Evolutionary conservation across 37 sponge, comb jelly and placozoan species (phyloP), one percentile per base, ranked within the genome.

Genomic region (Dysidea cf. avara): DNA sequence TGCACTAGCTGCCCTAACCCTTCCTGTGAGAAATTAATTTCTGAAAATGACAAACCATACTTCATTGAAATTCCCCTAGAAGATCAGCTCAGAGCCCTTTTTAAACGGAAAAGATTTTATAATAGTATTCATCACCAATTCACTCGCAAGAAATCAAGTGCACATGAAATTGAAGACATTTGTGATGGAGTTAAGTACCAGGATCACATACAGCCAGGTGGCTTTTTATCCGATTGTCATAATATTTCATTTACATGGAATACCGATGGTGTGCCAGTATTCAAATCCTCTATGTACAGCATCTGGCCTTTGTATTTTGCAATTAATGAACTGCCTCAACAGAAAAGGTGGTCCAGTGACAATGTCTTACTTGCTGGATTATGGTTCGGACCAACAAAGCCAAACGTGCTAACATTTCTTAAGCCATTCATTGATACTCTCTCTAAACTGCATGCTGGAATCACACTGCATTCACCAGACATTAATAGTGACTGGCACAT

Each of bases 191-290:
- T 34, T 28, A 34, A 35, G 5, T 61, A 61, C 7, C 28, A 35
- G 7, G 3, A 28, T 6, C 46, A 43, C 9, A 6, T 61, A 6
- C 14, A 30, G 17, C 17, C 17, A 3, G 26, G 32, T 11, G 63
- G 63, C 3, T 61, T 61, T 61, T 61, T 21, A 18, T 3, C 63
- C 31, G 5, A 61, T 3, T 6, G 26, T 3, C 35, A 35, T 28
- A 38, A 35, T 25, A 17, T 66, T 34, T 39, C 67, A 3, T 40
- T 66, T 11, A 66, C 47, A 18, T 18, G 37, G 47, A 66, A 66
- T 38, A 66, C 67, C 13, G 67, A 66, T 66, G 67, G 67, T 2
- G n/a, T 66, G 9, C 43, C 43, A 16, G 40, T 66, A 20, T 66
- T 66, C 36, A 66, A 66, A 43, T 66, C 67, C 2, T 34, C 40